These are phyloP conservation scores for Haliclona indistincta DNA, from an alignment of 37 sponge, comb jelly and placozoan species.

Conservation along the genomic window DNA sequence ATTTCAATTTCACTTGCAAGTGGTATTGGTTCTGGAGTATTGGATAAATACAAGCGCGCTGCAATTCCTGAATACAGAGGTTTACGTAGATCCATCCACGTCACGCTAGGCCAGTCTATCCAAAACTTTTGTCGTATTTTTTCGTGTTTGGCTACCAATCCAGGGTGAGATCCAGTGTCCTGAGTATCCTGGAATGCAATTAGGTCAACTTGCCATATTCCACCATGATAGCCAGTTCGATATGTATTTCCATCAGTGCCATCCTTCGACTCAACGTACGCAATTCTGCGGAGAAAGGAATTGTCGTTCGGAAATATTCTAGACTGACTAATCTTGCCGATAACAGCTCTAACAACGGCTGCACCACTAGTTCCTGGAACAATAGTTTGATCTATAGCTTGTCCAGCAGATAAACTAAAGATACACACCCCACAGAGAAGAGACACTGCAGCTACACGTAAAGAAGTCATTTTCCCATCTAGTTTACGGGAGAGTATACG, in stretches of 20 bases:
- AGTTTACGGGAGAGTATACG: too few relatives aligned
- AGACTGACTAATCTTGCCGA: too few relatives aligned
- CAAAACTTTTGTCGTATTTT: slow-evolving; percentile 15
- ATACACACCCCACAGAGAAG: too few relatives aligned
- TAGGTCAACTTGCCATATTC: slow-evolving; percentile 61
- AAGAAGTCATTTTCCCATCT: too few relatives aligned
- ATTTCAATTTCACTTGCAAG: not conserved
- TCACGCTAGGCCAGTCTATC: slow-evolving; percentile 24
- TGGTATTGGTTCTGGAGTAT: slow-evolving; percentile 25
- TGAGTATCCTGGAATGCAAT: slow-evolving; percentile 22
- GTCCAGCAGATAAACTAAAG: too few relatives aligned
- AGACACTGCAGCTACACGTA: too few relatives aligned
- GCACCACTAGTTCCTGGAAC: too few relatives aligned
- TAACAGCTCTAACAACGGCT: too few relatives aligned
- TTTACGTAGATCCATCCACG: slow-evolving; percentile 40
- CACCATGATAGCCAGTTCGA: slow-evolving; percentile 42
- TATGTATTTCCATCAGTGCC: slow-evolving; percentile 34
- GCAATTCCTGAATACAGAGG: slow-evolving; percentile 53
- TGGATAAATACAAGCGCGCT: slow-evolving; percentile 39
- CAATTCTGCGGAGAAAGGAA: too few relatives aligned
- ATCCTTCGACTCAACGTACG: slow-evolving; percentile 42
- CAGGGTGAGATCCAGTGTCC: slow-evolving; percentile 5
- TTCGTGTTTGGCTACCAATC: not conserved
- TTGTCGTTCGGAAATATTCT: too few relatives aligned
- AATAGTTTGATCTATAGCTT: too few relatives aligned